Evolutionary conservation across 2,113 vertebrate genomes (phyloP), one percentile per base, ranked within the genome.

Genomic region (Psittacus erithacus): DNA sequence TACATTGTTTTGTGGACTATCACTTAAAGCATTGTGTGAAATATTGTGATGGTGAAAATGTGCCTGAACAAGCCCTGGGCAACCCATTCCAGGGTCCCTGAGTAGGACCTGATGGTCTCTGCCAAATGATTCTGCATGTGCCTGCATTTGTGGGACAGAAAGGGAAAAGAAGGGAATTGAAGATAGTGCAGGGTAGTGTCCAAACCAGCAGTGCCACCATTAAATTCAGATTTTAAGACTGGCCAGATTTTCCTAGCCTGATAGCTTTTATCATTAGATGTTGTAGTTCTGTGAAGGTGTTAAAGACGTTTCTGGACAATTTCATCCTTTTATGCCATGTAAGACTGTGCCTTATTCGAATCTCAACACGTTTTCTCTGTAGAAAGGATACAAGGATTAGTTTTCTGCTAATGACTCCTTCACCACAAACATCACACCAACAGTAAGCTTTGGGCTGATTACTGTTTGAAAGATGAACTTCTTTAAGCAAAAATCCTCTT

Each of bases 111-210:
- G 33, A 24, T 59, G 33, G 20, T 73, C 81, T 79, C n/a, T 74
- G 33, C 23, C 43, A 55, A 17, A 41, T 0, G 0, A 17, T 86
- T 87, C 27, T n/a, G 2, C n/a, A 33, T 53, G 33, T 64, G 28
- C n/a, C 35, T 86, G n/a, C 28, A 3, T 87, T 89, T 59, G 25
- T 2, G 4, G 27, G 10, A 11, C 18, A 41, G 78, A 44, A 79
- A 38, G 55, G 38, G 57, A 33, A 31, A 78, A 53, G 23, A 11
- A 39, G 52, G 35, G 38, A 84, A 18, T 16, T n/a, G 41, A 67
- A 84, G 77, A 14, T 8, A 20, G 8, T 44, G 39, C 1, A 1
- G 27, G 52, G 59, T 4, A 76, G 82, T 87, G 35, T 33, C 35
- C 65, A 33, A 55, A 68, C 2, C 12, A 33, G 46, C 62, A 76